Evolutionary conservation across 2,888 invertebrate species (phyloP), one percentile per base, ranked within the genome.

Genomic region (Clivina fossor): DNA sequence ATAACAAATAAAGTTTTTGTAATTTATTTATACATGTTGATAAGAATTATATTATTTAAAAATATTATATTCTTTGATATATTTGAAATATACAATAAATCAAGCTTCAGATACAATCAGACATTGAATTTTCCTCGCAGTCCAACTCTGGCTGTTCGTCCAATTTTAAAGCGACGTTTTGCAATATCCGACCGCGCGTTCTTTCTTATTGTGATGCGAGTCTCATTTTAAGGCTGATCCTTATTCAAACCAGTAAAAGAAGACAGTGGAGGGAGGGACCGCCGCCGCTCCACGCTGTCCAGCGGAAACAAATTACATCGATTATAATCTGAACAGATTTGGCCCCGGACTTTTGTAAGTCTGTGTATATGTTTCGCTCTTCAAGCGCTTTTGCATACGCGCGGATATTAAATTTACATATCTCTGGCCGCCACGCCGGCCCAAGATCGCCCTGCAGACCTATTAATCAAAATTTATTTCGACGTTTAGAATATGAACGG

Each of bases 381-480:
- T 24, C 35, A 33, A 41, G 26, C 24, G 33, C 28, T 22, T 18
- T 16, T 50, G 20, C 40, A 30, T 33, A 22, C 40, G 32, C 32
- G 50, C 26, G 49, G 43, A 53, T 53, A 53, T 53, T 53, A 53
- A 44, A 53, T 53, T 53, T 53, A 44, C 53, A 53, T 53, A 53
- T 53, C 53, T 44, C 44, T 53, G 53, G 24, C 26, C 43, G 43
- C 19, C 33, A 33, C 40, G 11, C 16, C 11, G 11, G 22, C 22
- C 13, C 30, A 19, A 41, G 26, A 32, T 32, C 26, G 28, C 32
- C 30, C 35, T 5, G 15, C 30, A 41, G 43, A 44, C 32, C 53
- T 26, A 53, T 53, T 53, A 44, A 53, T 53, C 53, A 53, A 53
- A 43, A 44, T 44, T 30, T 53, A 53, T 44, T 53, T 44, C 44